Evolutionary conservation across 1,140 invertebrate genomes (phyloP).

Genomic region (Bombus waltoni): DNA sequence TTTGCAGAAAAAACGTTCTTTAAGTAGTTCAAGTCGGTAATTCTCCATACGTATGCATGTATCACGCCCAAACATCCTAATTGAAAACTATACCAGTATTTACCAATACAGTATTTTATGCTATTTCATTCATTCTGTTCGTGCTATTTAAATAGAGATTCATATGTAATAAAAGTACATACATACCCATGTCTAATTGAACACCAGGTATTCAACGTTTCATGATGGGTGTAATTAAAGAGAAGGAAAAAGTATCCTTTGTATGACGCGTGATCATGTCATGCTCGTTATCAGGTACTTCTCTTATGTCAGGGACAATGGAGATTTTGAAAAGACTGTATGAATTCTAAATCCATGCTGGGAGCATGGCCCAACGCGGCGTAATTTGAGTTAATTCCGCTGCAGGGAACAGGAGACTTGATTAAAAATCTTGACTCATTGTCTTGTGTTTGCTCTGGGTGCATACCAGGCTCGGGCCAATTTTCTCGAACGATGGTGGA

Average conservation of each 20-base stretch:
- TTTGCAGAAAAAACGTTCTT: not conserved
- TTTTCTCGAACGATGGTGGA: slow-evolving; percentile 64
- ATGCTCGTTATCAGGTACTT: slow-evolving; percentile 57
- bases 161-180: too few relatives aligned
- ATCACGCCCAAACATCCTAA: too few relatives aligned
- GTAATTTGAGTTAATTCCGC: slow-evolving; percentile 81
- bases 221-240: slow-evolving; percentile 29
- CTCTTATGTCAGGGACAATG: slow-evolving; percentile 72
- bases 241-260: slow-evolving; percentile 45
- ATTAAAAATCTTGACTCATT: slow-evolving; percentile 80
- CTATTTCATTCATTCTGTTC: not conserved
- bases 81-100: too few relatives aligned
- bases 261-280: slow-evolving; percentile 48
- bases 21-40: slow-evolving; percentile 16
- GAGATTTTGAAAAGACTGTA: slow-evolving; percentile 78
- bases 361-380: slow-evolving; percentile 72
- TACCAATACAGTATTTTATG: not conserved
- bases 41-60: not conserved
- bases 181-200: too few relatives aligned
- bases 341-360: slow-evolving; percentile 77
- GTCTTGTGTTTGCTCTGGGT: slow-evolving; percentile 79
- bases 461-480: slow-evolving; percentile 73
- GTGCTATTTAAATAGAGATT: not conserved
- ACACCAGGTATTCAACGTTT: slow-evolving; percentile 4
- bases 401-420: slow-evolving; percentile 78